Evolutionary conservation across 2,113 vertebrate species (phyloP), one percentile per base, ranked within the genome.

Genomic region (Triplophysa dalaica): DNA sequence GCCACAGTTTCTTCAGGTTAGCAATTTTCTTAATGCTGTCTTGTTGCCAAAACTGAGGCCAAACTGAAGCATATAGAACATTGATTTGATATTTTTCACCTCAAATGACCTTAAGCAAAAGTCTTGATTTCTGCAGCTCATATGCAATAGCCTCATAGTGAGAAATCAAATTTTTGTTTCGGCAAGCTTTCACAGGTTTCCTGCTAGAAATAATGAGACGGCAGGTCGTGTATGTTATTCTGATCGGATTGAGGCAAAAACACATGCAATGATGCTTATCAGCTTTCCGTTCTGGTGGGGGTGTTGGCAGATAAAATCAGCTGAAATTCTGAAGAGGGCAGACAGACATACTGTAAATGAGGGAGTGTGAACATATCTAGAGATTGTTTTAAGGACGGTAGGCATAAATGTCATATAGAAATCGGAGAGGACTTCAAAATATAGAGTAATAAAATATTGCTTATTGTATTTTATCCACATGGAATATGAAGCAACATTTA

Each of bases 1-100:
- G 67, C 67, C 66, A 62, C 7, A 66, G 24, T 45, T 73, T 26
- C 68, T 72, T n/a, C 5, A 38, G 73, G 41, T 61, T 80, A 58
- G 41, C 76, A 66, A 50, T 64, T 58, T 38, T 10, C 24, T 70
- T 22, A 14, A 8, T 70, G 73, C 66, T 67, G 33, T n/a, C 52
- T 75, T 21, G 64, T 70, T 76, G 77, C 66, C 68, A 79, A 13
- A 13, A 72, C 16, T 24, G 22, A 38, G 45, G 21, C 58, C 19
- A 70, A 16, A 64, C 19, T 50, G n/a, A 22, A 33, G 4, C 43
- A 8, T 7, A 58, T 22, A 8, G 26, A 29, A 14, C 50, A 45
- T 24, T 19, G n/a, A 61, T 52, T 63, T 60, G 10, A 60, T 73
- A 60, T 73, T 41, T 22, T 73, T 60, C 2, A 33, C 54, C 70